Percentiles rank a stretch among this genome's conserved stretches.
Evolutionary conservation across 2,113 vertebrate species (phyloP).

Genomic region (Podarcis muralis): DNA sequence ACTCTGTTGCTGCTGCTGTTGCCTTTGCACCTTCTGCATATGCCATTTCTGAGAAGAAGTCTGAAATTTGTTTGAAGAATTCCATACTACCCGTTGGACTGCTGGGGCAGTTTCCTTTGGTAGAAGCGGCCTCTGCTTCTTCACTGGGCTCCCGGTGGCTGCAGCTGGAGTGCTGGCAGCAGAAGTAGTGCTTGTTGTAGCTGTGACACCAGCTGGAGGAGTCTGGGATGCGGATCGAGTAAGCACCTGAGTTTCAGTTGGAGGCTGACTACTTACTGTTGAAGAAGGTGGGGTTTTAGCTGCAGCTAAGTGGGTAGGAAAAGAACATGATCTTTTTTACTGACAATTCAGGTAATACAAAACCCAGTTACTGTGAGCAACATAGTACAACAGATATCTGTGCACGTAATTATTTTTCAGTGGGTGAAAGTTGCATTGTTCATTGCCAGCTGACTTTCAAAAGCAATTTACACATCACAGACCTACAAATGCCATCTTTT

Average conservation of each 20-base stretch:
- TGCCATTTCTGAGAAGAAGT: slow-evolving; percentile 97
- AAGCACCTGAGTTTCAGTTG: slow-evolving; percentile 79
- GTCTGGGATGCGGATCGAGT: slow-evolving; percentile 80
- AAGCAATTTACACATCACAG: slow-evolving; percentile 18
- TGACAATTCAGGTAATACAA: background rate
- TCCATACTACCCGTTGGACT: slow-evolving; percentile 93
- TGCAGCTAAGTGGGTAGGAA: slow-evolving; percentile 57
- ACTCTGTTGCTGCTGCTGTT: slow-evolving; percentile 75
- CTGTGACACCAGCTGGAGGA: slow-evolving; percentile 76
- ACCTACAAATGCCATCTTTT: background rate
- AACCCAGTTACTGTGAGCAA: background rate
- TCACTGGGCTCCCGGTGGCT: slow-evolving; percentile 82
- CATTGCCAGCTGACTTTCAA: background rate
- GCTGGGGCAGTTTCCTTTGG: slow-evolving; percentile 92
- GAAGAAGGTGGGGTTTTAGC: slow-evolving; percentile 83
- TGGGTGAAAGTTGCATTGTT: background rate
- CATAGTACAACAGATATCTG: background rate
- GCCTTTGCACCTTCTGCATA: slow-evolving; percentile 93
- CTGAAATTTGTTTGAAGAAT: slow-evolving; percentile 92
- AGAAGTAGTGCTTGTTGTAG: slow-evolving; percentile 75
- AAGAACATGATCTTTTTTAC: slow-evolving; percentile 26
- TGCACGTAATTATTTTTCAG: slow-evolving; percentile 1
- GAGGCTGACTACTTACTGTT: slow-evolving; percentile 74
- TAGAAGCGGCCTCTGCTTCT: slow-evolving; percentile 96
- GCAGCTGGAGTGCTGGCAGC: slow-evolving; percentile 71